Percentiles rank a stretch among this genome's conserved stretches.
phyloP scores from a whole-genome alignment of 2,797 vertebrate species.

The Gymnoscopelus microlampas region DNA sequence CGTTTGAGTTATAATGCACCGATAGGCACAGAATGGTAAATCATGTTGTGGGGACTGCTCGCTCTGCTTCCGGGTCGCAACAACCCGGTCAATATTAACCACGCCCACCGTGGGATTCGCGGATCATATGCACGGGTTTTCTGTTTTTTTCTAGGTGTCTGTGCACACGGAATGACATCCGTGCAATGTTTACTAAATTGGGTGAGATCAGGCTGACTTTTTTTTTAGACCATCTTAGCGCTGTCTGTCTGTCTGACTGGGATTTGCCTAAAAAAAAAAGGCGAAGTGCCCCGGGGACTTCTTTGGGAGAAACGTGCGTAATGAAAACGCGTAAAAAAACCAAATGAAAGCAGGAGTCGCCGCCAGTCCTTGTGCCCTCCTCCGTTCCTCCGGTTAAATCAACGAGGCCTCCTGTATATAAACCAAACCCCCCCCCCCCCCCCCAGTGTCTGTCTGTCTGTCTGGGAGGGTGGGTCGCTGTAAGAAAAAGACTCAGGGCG shows the following conservation, averaged over 20 bases:
- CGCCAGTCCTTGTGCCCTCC: constrained; percentile 42
- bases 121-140: no score
- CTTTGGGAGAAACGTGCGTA: constrained; percentile 66
- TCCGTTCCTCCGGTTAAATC: constrained; percentile 40
- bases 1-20: no score
- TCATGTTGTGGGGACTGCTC: no score
- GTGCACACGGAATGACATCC: no score
- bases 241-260: constrained; percentile 54
- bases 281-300: constrained; percentile 52
- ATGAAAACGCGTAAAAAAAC: constrained; percentile 31
- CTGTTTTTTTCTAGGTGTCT: no score
- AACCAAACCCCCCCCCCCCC: constrained; percentile 25
- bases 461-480: background rate
- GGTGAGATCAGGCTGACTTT: background rate
- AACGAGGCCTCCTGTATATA: constrained; percentile 39
- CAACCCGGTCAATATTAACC: no score
- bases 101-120: no score
- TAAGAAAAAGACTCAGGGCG: constrained; percentile 25
- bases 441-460: constrained; percentile 23
- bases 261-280: constrained; percentile 55
- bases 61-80: no score
- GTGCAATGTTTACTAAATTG: no score
- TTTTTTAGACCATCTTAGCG: constrained; percentile 52
- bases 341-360: constrained; percentile 46
- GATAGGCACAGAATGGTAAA: no score